These are phyloP conservation scores for Zapus hudsonius DNA, from an alignment of 2,113 vertebrate genomes.

Conservation along the genomic window DNA sequence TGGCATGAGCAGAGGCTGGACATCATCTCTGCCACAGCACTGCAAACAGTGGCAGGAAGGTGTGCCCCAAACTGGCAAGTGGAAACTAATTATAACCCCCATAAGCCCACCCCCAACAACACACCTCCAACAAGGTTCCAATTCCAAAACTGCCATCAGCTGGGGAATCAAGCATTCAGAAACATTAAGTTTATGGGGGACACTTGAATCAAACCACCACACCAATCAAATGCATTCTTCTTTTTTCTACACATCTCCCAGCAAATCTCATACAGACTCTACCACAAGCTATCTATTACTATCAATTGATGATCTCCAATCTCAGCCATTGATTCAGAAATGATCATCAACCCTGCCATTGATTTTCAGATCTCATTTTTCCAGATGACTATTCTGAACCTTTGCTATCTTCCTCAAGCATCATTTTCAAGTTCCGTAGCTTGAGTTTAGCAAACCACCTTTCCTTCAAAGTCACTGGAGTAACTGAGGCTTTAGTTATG, in stretches of 20 bases:
- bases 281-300: background rate
- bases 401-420: background rate
- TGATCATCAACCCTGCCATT: background rate
- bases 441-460: background rate
- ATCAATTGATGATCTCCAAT: background rate
- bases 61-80: no score
- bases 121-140: no score
- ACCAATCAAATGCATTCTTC: background rate
- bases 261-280: background rate
- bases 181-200: no score
- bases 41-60: no score
- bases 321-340: background rate
- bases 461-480: background rate
- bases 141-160: no score
- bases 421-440: background rate
- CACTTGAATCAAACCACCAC: no score
- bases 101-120: no score
- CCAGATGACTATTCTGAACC: slow-evolving; percentile 7
- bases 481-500: background rate
- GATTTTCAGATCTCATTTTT: slow-evolving; percentile 4
- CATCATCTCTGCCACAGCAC: no score
- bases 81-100: no score
- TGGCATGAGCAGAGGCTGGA: no score
- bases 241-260: background rate
- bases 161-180: no score